These are phyloP conservation scores for Silurus meridionalis DNA, from an alignment of 2,113 vertebrate species.

Conservation along the genomic window DNA sequence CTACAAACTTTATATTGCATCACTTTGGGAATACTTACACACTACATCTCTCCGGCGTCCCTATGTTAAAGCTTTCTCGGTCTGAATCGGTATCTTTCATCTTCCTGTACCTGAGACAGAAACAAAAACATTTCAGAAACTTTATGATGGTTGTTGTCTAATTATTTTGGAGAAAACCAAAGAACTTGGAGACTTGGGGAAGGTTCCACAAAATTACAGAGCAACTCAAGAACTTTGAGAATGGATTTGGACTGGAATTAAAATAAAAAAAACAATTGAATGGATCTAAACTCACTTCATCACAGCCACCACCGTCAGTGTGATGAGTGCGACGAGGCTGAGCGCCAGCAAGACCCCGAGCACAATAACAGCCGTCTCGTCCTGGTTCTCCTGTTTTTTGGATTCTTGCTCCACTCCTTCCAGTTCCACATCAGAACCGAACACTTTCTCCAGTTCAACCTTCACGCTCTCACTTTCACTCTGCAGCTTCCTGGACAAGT, in stretches of 20 bases:
- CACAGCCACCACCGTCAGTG: constrained; percentile 7
- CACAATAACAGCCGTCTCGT: constrained; percentile 32
- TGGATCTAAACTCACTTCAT: constrained; percentile 29
- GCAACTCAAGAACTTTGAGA: too few relatives aligned
- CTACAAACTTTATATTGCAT: neutral
- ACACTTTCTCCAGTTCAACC: constrained; percentile 60
- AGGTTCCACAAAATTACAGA: too few relatives aligned
- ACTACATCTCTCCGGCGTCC: neutral
- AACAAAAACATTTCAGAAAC: neutral
- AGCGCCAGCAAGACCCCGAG: constrained; percentile 59
- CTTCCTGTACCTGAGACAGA: constrained; percentile 34
- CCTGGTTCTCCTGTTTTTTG: constrained; percentile 4
- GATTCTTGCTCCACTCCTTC: constrained; percentile 22
- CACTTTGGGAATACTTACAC: neutral
- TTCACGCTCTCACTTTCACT: constrained; percentile 56
- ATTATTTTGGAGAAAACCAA: too few relatives aligned
- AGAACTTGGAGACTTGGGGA: too few relatives aligned
- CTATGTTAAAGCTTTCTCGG: constrained; percentile 18
- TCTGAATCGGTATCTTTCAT: constrained; percentile 30
- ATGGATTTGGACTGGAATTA: too few relatives aligned
- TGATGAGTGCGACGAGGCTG: constrained; percentile 44
- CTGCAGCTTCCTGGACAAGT: constrained; percentile 68
- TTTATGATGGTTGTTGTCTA: neutral
- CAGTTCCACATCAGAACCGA: constrained; percentile 35
- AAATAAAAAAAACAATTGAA: too few relatives aligned